Evolutionary conservation across 2,888 invertebrate species (phyloP).

Genomic region (Scaptodrosophila latifasciaeformis): DNA sequence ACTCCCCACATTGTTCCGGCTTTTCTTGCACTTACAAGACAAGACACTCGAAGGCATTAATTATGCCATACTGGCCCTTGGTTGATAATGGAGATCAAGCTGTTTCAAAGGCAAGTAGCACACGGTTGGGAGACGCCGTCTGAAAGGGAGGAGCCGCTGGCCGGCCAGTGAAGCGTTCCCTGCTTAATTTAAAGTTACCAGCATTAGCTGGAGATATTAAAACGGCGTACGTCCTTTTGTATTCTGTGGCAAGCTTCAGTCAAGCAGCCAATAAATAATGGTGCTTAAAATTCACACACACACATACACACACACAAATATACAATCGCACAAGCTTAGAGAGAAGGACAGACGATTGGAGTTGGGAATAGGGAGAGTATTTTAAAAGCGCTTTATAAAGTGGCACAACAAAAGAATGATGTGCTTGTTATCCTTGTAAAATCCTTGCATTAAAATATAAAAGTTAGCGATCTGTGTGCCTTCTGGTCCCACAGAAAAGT

Average conservation of each 20-base stretch:
- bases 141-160: background rate
- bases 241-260: conserved; percentile 4
- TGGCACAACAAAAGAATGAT: conserved; percentile 1
- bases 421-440: conserved; percentile 41
- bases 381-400: background rate
- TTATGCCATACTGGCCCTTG: conserved; percentile 41
- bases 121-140: background rate
- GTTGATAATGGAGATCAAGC: too few relatives aligned
- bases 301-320: too few relatives aligned
- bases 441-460: conserved; percentile 55
- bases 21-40: conserved; percentile 8
- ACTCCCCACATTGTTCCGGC: too few relatives aligned
- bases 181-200: conserved; percentile 3
- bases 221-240: conserved; percentile 7
- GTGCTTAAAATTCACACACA: conserved; percentile 31
- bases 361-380: too few relatives aligned
- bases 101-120: background rate
- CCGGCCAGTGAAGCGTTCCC: background rate
- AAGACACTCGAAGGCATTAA: conserved; percentile 48
- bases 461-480: background rate
- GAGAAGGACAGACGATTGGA: too few relatives aligned
- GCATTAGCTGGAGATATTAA: conserved; percentile 32
- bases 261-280: conserved; percentile 34
- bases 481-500: too few relatives aligned
- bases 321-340: too few relatives aligned